Conservation (phyloP, 2,888 invertebrate genomes). For the Crossocerus cetratus region DNA sequence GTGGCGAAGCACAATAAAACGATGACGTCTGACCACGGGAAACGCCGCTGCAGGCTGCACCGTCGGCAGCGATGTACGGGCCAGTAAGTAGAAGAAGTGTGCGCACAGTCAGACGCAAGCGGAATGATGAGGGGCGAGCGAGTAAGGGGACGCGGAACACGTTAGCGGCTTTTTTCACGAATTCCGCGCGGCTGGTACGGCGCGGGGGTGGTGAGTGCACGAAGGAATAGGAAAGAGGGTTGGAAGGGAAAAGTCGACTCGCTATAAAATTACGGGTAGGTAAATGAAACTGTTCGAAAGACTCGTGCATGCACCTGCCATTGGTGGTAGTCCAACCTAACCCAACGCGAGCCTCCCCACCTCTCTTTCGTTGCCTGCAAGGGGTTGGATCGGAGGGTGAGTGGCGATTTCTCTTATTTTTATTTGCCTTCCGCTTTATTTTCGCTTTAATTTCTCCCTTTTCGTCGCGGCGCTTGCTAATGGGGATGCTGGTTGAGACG, state of each 20-base stretch:
- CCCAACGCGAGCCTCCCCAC: slow-evolving; percentile 24
- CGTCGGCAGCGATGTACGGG: slow-evolving; percentile 12
- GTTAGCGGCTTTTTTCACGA: slow-evolving; percentile 29
- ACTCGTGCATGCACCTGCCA: slow-evolving; percentile 54
- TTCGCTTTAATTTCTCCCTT: slow-evolving; percentile 62
- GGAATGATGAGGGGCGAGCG: background rate
- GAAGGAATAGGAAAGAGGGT: slow-evolving; percentile 23
- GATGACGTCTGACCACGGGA: slow-evolving; percentile 48
- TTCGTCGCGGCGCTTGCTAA: slow-evolving; percentile 60
- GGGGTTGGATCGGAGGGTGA: slow-evolving; percentile 7
- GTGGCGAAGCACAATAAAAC: slow-evolving; percentile 54
- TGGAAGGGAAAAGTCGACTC: slow-evolving; percentile 25
- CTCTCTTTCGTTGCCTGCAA: slow-evolving; percentile 8
- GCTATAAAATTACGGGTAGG: slow-evolving; percentile 61
- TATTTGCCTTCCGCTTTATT: slow-evolving; percentile 55
- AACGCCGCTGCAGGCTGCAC: too few relatives aligned
- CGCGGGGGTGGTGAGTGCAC: background rate
- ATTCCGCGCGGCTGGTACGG: slow-evolving; percentile 9
- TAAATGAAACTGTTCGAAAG: slow-evolving; percentile 64
- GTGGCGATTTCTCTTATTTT: slow-evolving; percentile 51
- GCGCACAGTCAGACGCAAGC: background rate
- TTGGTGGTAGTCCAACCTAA: slow-evolving; percentile 43
- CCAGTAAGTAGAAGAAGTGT: background rate
- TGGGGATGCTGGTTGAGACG: slow-evolving; percentile 35
- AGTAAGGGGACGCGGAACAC: slow-evolving; percentile 18